These are phyloP conservation scores for Ranitomeya variabilis DNA, from an alignment of 2,113 vertebrate species.

Conservation along the genomic window DNA sequence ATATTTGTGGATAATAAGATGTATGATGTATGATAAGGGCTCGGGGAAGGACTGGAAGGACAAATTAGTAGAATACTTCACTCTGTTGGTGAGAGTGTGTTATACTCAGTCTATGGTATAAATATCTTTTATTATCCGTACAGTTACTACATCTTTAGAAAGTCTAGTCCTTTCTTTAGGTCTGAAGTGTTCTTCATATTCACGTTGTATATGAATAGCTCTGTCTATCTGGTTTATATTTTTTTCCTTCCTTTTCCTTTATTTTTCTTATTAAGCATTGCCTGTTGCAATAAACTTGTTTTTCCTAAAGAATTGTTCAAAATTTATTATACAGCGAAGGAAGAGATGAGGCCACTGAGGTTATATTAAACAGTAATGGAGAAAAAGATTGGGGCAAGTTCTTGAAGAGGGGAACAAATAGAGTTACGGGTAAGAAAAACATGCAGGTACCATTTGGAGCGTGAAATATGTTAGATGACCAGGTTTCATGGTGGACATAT, in stretches of 20 bases:
- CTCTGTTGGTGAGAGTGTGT: not conserved
- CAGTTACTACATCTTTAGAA: not conserved
- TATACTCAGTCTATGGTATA: not conserved
- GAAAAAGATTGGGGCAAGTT: not conserved
- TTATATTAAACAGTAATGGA: not conserved
- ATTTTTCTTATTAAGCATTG: not conserved
- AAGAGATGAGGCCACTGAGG: not conserved
- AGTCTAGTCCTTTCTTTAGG: not conserved
- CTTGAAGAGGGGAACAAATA: not conserved
- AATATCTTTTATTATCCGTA: not conserved
- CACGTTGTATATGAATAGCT: not conserved
- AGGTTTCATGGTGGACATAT: not conserved
- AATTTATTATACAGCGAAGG: not conserved
- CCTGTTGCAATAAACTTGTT: not conserved
- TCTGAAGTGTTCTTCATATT: not conserved
- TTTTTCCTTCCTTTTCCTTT: not conserved
- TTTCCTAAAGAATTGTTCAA: not conserved
- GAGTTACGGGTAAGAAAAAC: not conserved
- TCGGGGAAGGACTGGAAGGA: not conserved
- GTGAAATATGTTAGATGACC: not conserved
- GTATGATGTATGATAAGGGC: not conserved
- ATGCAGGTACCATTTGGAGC: not conserved
- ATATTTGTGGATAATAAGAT: not conserved
- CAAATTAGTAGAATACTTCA: not conserved
- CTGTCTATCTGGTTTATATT: not conserved